phyloP scores from a whole-genome alignment of 2,113 vertebrate genomes.

The Dolichotis patagonum region DNA sequence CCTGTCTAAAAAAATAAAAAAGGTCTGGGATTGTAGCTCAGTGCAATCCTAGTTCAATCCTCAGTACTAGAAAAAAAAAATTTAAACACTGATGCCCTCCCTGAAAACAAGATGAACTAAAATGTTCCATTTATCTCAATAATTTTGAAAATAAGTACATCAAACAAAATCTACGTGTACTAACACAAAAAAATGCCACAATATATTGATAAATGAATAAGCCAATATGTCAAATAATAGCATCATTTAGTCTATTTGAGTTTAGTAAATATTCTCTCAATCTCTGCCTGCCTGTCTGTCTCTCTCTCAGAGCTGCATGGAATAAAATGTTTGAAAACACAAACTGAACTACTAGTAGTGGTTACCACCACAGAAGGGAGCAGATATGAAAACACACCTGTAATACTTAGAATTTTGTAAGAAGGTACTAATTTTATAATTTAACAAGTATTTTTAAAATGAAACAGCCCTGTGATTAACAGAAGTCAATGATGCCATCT shows the following conservation, averaged over 20 bases:
- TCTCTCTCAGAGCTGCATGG: not conserved
- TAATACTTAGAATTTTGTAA: not conserved
- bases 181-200: conserved; percentile 3
- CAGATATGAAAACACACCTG: not conserved
- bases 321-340: not conserved
- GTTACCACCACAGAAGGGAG: not conserved
- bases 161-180: not conserved
- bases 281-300: not conserved
- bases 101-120: not conserved
- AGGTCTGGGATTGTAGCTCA: not conserved
- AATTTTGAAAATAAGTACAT: conserved; percentile 39
- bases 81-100: not conserved
- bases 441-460: conserved; percentile 34
- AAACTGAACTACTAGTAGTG: not conserved
- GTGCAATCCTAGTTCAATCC: not conserved
- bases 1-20: not conserved
- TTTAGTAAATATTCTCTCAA: not conserved
- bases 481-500: not conserved
- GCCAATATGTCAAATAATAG: not conserved
- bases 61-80: not conserved
- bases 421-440: conserved; percentile 12
- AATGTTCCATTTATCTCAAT: conserved; percentile 26
- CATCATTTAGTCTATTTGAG: not conserved
- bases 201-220: conserved; percentile 12
- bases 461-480: not conserved